Conservation (phyloP, 2,888 invertebrate genomes). For the Nudaria mundana region DNA sequence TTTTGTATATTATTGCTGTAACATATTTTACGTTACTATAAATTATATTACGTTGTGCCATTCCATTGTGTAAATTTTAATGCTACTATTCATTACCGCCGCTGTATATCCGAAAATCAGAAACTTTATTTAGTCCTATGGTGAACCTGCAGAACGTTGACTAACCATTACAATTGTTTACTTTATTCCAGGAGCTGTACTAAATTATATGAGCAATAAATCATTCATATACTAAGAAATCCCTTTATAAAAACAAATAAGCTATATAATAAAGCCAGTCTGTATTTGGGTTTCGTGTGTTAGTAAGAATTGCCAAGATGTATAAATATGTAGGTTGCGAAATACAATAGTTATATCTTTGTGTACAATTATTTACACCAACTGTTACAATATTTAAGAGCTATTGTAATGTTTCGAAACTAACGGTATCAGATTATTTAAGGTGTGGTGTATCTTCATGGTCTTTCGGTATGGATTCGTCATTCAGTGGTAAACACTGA, state of each 20-base stretch:
- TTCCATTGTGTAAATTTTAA: too few relatives aligned
- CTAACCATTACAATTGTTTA: too few relatives aligned
- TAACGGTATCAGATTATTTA: slow-evolving; percentile 19
- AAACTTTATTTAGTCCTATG: too few relatives aligned
- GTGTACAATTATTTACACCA: slow-evolving; percentile 15
- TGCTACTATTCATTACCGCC: too few relatives aligned
- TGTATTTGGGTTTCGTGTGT: neutral
- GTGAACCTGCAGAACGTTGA: too few relatives aligned
- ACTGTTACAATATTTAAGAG: slow-evolving; percentile 22
- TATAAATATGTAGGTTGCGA: neutral
- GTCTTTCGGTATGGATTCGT: slow-evolving; percentile 3
- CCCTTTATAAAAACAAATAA: neutral
- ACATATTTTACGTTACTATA: too few relatives aligned
- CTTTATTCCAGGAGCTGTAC: too few relatives aligned
- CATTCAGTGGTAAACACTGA: slow-evolving; percentile 2
- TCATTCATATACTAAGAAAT: too few relatives aligned
- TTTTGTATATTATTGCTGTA: too few relatives aligned
- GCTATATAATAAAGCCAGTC: neutral
- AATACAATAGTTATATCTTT: slow-evolving; percentile 3
- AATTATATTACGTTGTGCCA: too few relatives aligned
- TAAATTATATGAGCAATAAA: too few relatives aligned
- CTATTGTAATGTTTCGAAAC: slow-evolving; percentile 16
- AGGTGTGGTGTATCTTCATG: slow-evolving; percentile 10
- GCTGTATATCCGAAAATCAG: too few relatives aligned
- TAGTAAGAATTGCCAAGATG: neutral